phyloP scores from a whole-genome alignment of 2,797 vertebrate species.

The Presbytis comata region DNA sequence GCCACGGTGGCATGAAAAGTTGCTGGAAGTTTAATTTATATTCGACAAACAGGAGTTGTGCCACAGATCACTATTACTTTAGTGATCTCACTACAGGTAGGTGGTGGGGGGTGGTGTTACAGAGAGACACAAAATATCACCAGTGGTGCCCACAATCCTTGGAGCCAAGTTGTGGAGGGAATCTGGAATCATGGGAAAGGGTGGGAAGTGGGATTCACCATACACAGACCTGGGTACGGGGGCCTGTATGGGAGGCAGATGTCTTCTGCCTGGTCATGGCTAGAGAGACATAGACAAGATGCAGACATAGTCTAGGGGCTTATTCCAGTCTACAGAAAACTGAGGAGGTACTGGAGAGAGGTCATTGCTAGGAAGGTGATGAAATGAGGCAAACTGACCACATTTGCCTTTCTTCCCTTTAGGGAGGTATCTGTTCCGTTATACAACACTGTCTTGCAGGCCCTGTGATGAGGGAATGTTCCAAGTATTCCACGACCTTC shows the following conservation, averaged over 20 bases:
- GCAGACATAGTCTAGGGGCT: background rate
- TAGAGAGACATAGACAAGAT: background rate
- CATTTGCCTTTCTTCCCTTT: slow-evolving; percentile 32
- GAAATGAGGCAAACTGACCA: background rate
- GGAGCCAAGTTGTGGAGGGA: background rate
- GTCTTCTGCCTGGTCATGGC: background rate
- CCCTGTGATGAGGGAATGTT: background rate
- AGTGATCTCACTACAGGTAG: accelerated
- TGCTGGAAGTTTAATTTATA: slow-evolving; percentile 35
- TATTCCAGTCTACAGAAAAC: background rate
- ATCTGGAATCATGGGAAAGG: background rate
- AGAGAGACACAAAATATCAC: background rate
- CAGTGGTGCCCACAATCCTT: background rate
- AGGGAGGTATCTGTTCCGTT: slow-evolving; percentile 14
- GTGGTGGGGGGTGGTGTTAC: background rate
- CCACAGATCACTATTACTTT: slow-evolving; percentile 44
- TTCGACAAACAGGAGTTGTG: accelerated
- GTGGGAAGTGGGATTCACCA: background rate
- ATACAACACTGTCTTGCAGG: background rate
- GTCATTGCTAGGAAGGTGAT: background rate
- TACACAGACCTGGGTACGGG: background rate
- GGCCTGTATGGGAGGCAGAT: background rate
- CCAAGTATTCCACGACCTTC: slow-evolving; percentile 11
- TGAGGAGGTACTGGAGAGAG: background rate
- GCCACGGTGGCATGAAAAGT: accelerated